Evolutionary conservation across 2,113 vertebrate genomes (phyloP).

Genomic region (Sinocyclocheilus maitianheensis): DNA sequence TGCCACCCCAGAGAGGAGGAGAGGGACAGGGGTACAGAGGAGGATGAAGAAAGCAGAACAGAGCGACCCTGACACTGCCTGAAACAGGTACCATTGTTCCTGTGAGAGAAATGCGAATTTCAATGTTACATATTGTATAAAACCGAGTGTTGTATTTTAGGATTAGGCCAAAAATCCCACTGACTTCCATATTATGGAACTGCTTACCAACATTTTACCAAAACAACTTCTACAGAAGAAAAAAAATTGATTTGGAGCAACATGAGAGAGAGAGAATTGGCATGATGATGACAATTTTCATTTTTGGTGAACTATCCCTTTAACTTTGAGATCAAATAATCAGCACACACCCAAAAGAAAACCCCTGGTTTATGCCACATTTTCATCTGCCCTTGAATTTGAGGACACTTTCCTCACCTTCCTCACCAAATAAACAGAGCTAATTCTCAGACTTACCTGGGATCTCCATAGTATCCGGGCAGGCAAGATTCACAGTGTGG

Average conservation of each 20-base stretch:
- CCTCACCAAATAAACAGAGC: neutral
- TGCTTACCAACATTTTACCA: neutral
- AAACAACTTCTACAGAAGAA: neutral
- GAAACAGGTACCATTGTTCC: slow-evolving; percentile 87
- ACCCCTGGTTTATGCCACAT: neutral
- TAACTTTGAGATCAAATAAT: neutral
- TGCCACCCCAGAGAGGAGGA: slow-evolving; percentile 86
- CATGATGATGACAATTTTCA: no score
- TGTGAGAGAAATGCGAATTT: slow-evolving; percentile 55
- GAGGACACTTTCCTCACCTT: neutral
- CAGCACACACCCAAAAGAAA: neutral
- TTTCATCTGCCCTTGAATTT: neutral
- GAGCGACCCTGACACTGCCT: slow-evolving; percentile 87
- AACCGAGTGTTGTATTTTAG: neutral
- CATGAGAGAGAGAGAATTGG: no score
- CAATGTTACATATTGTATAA: neutral
- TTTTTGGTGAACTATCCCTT: no score
- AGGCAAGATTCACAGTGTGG: slow-evolving; percentile 86
- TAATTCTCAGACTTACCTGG: slow-evolving; percentile 75
- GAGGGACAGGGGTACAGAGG: slow-evolving; percentile 65
- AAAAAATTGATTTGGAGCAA: neutral
- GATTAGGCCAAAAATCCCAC: neutral
- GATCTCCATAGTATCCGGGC: slow-evolving; percentile 88
- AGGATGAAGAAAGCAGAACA: slow-evolving; percentile 79
- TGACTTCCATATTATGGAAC: neutral